Evolutionary conservation across 2,113 vertebrate species (phyloP), one percentile per base, ranked within the genome.

Genomic region (Mustelus asterias): DNA sequence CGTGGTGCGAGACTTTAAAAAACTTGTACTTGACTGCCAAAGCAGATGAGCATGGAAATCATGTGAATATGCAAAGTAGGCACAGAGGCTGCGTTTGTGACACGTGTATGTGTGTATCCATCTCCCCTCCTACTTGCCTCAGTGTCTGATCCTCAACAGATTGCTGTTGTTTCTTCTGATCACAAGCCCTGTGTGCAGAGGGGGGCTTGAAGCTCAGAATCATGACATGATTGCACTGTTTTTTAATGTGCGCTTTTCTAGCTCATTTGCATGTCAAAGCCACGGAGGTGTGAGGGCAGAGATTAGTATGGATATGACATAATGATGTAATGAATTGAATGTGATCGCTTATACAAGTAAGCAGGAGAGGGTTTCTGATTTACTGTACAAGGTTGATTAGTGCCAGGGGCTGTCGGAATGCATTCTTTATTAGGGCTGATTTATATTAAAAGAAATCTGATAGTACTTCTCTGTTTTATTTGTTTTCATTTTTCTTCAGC

Each of bases 291-390:
- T 97, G 97, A 98, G 98, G 97, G 98, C 96, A 97, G 98, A 98
- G 98, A 98, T 99, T 98, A 98, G 98, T 98, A 98, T 97, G 98
- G 97, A 98, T 98, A 98, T 98, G 98, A 98, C 98, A 98, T 98
- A 98, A 99, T 98, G 98, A 98, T 98, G 98, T 98, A 98, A 98
- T 98, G 98, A 98, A 98, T 98, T 98, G 98, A 98, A 98, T 97
- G 97, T 97, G 97, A 97, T 97, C 98, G 97, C 98, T 98, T 98
- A 98, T 97, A 96, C 96, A 94, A 95, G 96, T 96, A 94, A 96
- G 95, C 95, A 29, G 89, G 44, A 96, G 96, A 95, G 58, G 93
- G 96, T 78, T 96, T 96, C 96, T 96, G 97, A 96, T 96, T 96
- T 94, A 96, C 97, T 96, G 96, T 96, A 96, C 96, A 14, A 70